Conservation (phyloP, 2,888 invertebrate species). For the Tachina lurida region DNA sequence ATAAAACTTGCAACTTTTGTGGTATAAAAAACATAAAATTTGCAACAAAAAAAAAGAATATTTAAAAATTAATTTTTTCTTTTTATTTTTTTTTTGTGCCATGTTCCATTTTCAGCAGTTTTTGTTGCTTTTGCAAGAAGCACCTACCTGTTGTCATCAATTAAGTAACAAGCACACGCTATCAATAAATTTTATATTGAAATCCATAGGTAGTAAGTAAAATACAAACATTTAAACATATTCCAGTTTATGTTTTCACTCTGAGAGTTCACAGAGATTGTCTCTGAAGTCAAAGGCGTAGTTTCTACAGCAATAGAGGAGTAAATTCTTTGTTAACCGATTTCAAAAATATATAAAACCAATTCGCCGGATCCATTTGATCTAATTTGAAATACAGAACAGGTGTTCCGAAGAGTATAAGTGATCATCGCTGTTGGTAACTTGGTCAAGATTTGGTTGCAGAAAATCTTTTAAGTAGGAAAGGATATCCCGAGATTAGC, state of each 20-base stretch:
- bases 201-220: constrained; percentile 53
- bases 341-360: no score
- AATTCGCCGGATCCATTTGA: no score
- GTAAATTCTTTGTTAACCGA: background rate
- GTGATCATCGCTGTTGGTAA: no score
- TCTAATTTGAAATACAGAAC: no score
- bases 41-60: constrained; percentile 11
- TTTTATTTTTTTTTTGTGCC: constrained; percentile 42
- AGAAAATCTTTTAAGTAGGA: no score
- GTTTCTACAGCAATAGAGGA: background rate
- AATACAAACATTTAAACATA: constrained; percentile 39
- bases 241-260: constrained; percentile 5
- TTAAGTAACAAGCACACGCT: constrained; percentile 82
- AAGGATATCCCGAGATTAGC: no score
- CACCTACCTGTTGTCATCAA: constrained; percentile 82
- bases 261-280: constrained; percentile 39
- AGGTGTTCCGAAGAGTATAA: no score
- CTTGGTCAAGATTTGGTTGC: no score
- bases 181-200: constrained; percentile 77
- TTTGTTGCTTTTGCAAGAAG: constrained; percentile 74
- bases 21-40: background rate
- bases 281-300: constrained; percentile 6
- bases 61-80: background rate
- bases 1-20: constrained; percentile 17
- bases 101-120: constrained; percentile 47